Base-by-base conservation (phyloP, 1,140 invertebrate genomes). In the Drusus annulatus region DNA sequence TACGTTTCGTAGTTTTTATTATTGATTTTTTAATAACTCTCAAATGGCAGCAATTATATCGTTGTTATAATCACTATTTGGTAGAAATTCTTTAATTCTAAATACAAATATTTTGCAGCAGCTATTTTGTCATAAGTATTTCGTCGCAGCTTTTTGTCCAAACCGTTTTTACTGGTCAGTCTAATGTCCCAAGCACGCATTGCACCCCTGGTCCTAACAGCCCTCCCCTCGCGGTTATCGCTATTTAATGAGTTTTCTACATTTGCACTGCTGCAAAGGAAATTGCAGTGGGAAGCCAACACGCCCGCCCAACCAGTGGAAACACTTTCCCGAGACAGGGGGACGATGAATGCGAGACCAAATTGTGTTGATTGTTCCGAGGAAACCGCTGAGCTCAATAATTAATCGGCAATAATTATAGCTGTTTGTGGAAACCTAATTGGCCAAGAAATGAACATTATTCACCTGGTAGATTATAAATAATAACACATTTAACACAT, bases 191-290 rank as follows among this genome's bases (percentile, higher is more conserved):
- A 63, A 76, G 60, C 74, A 76, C 56, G 58, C 74, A 58, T 76
- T 36, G 50, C 58, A n/a, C 17, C n/a, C 10, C 6, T 36, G 1
- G 8, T 45, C 58, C 74, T 17, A 71, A 17, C 10, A n/a, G 13
- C 2, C 10, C 21, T 8, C 21, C 74, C 74, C n/a, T n/a, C 17
- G 19, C 58, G 25, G 74, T 76, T 76, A 76, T 63, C 74, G 45
- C 58, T 76, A 76, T 76, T 76, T 76, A 76, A 76, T 76, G 74
- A 76, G 74, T 76, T 62, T 75, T 63, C 58, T 31, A 36, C 58
- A 62, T 36, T 45, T 51, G n/a, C 17, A 63, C 0, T 50, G 56
- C 58, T 50, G 56, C 58, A 21, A 45, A 76, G 74, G 74, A 76
- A 76, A 76, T 76, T 76, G 74, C 74, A 71, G 45, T 19, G 51